phyloP scores from a whole-genome alignment of 2,888 invertebrate species.

The Crepidodera aurea region DNA sequence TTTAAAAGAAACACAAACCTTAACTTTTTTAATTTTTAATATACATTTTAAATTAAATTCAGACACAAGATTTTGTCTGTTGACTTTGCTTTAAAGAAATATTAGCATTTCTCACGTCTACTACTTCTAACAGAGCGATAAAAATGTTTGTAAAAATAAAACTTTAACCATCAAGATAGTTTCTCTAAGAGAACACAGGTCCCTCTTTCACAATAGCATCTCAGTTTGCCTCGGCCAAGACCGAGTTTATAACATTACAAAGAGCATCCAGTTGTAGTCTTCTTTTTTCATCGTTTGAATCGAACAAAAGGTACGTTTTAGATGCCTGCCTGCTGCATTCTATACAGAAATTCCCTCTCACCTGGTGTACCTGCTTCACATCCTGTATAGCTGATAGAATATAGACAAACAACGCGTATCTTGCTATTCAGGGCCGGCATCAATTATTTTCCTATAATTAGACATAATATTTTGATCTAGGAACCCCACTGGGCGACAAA shows the following conservation, averaged over 20 bases:
- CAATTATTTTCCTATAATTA: too few species aligned
- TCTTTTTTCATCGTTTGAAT: conserved; percentile 21
- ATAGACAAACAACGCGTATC: conserved; percentile 33
- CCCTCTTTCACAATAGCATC: conserved; percentile 9
- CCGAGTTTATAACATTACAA: conserved; percentile 35
- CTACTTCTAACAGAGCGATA: conserved; percentile 12
- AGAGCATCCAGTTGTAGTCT: conserved; percentile 52
- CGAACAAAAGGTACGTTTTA: conserved; percentile 55
- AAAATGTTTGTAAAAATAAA: conserved; percentile 25
- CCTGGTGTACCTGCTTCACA: conserved; percentile 61
- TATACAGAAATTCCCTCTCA: conserved; percentile 58
- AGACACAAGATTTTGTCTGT: not conserved
- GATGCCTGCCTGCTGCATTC: conserved; percentile 55
- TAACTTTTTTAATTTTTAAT: too few species aligned
- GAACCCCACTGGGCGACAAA: too few species aligned
- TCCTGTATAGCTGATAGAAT: conserved; percentile 51
- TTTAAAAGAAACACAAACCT: too few species aligned
- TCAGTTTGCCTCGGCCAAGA: conserved; percentile 10
- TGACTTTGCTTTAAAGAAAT: conserved; percentile 7
- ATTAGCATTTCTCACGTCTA: conserved; percentile 26
- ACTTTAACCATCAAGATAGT: conserved; percentile 5
- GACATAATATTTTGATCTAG: too few species aligned
- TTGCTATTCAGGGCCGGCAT: conserved; percentile 14
- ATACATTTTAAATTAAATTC: not conserved
- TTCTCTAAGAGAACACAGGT: conserved; percentile 2